Percentiles rank a stretch among this genome's conserved stretches.
Conservation (phyloP, 2,888 invertebrate genomes). For the Helobdella robusta region DNA sequence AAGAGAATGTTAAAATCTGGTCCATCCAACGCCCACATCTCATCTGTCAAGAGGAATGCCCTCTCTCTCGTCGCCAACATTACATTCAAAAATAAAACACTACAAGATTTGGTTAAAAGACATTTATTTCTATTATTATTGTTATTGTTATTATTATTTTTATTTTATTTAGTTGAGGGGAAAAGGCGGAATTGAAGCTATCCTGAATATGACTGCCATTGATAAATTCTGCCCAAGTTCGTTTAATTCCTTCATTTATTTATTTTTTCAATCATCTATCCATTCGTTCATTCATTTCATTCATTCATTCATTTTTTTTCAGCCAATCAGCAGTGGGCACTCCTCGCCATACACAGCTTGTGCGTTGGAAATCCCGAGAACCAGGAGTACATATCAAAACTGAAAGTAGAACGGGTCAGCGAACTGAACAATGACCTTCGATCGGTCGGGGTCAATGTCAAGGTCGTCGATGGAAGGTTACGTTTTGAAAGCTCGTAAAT, state of each 20-base stretch:
- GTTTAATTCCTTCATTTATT: too few relatives aligned
- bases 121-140: not conserved
- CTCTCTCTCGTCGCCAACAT: not conserved
- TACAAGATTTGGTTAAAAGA: not conserved
- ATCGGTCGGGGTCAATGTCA: not conserved
- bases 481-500: not conserved
- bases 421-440: not conserved
- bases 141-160: not conserved
- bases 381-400: slow-evolving; percentile 1
- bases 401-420: slow-evolving; percentile 3
- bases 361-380: slow-evolving; percentile 1
- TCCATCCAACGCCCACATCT: too few relatives aligned
- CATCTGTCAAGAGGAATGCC: not conserved
- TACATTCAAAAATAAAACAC: not conserved
- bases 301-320: too few relatives aligned
- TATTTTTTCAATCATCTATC: too few relatives aligned
- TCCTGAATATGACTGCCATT: slow-evolving; percentile 15
- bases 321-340: slow-evolving; percentile 19
- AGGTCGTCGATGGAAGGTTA: not conserved
- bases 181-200: not conserved
- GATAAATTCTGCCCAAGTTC: slow-evolving; percentile 1
- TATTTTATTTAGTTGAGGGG: slow-evolving; percentile 5
- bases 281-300: too few relatives aligned
- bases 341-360: slow-evolving; percentile 1
- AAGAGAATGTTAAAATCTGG: too few relatives aligned